These are phyloP conservation scores for Pandemis corylana DNA, from an alignment of 2,888 invertebrate species.

Conservation along the genomic window DNA sequence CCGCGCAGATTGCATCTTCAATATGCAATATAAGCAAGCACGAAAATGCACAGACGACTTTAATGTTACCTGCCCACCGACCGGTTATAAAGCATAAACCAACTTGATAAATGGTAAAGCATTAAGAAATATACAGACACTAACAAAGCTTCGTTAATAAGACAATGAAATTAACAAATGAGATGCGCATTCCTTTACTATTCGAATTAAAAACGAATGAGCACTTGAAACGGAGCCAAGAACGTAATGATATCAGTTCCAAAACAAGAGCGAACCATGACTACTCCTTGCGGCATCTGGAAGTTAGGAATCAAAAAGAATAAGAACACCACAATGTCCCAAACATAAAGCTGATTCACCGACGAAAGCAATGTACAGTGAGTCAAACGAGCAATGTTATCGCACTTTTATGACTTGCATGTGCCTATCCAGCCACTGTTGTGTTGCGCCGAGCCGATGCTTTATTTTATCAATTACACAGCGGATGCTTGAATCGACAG, in stretches of 20 bases:
- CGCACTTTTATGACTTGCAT: constrained; percentile 68
- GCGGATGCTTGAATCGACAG: constrained; percentile 67
- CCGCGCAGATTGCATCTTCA: constrained; percentile 66
- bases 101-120: constrained; percentile 30
- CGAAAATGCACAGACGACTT: constrained; percentile 53
- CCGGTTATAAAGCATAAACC: constrained; percentile 52
- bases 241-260: constrained; percentile 70
- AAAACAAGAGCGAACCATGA: constrained; percentile 64
- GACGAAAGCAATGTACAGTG: constrained; percentile 61
- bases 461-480: constrained; percentile 69
- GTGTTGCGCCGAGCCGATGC: constrained; percentile 54
- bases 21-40: constrained; percentile 57
- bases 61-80: constrained; percentile 67
- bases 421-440: constrained; percentile 53
- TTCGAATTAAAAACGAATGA: constrained; percentile 32
- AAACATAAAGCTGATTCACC: constrained; percentile 72
- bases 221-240: constrained; percentile 60
- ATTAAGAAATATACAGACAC: constrained; percentile 17
- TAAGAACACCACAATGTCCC: constrained; percentile 64
- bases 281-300: constrained; percentile 65
- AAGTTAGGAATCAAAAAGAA: constrained; percentile 70
- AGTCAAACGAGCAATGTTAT: constrained; percentile 69
- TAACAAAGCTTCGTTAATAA: constrained; percentile 30
- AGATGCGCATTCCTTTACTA: constrained; percentile 22
- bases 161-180: constrained; percentile 35